Base-by-base conservation (phyloP, 2,113 vertebrate species). In the Corythornis vintsioides region DNA sequence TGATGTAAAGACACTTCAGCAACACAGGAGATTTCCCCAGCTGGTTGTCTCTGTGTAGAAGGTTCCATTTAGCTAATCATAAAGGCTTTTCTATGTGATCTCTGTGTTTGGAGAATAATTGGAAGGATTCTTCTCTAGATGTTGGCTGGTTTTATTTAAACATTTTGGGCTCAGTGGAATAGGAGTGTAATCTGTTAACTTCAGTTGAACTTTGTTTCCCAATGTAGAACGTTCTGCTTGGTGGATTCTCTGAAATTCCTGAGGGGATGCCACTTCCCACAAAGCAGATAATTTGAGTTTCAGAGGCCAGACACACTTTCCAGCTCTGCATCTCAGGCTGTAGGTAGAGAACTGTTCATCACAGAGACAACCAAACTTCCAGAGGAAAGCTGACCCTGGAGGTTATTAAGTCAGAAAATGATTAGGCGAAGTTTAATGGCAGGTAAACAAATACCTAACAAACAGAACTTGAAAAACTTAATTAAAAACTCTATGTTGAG, bases 391-490 rank as follows among this genome's bases (percentile, higher is more conserved):
- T 79, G 81, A 71, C 56, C 43, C 87, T 89, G 79, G 47, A 63
- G 59, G 33, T 85, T 93, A 84, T 79, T 74, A 87, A 91, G 40
- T 52, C 75, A 47, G 72, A 61, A 83, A 67, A 85, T 0, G 1
- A 76, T 11, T 29, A 38, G 60, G 31, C 45, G 42, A 60, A 64
- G 52, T 90, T 90, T 81, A 79, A 72, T 76, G 79, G 53, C 0
- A 2, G 55, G 31, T 89, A 88, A 93, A 82, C 72, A 92, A 94
- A 92, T 56, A 52, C 8, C 42, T 85, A 85, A 85, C 88, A 81
- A 93, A 89, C 76, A 57, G 53, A 82, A 89, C 48, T 66, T 86
- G 87, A 43, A 85, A 92, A 85, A 83, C 70, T 60, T 69, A 61
- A 71, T 87, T 79, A 42, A 19, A 86, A 94, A 94, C 81, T 57